phyloP scores from a whole-genome alignment of 1,140 invertebrate species.

The Euglossa dilemma region DNA sequence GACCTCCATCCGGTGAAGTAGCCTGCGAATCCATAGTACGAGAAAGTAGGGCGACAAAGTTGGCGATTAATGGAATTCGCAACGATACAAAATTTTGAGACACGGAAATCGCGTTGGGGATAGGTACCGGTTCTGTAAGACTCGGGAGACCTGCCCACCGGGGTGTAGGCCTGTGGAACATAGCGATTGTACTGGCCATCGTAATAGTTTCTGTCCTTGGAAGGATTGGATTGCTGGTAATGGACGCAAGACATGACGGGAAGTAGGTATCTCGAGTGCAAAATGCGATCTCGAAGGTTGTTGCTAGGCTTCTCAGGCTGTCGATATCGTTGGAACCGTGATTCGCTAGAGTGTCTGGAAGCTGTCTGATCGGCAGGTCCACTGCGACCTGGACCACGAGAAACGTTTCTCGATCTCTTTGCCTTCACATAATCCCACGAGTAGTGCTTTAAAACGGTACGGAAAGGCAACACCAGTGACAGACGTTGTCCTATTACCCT shows the following conservation, averaged over 20 bases:
- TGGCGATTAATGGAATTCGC: too few relatives aligned
- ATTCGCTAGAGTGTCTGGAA: neutral
- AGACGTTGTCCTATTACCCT: neutral
- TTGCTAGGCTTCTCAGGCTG: neutral
- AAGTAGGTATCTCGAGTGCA: neutral
- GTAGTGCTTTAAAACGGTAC: neutral
- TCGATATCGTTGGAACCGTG: neutral
- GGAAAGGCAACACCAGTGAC: slow-evolving; percentile 4
- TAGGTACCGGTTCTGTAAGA: neutral
- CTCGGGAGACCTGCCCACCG: neutral
- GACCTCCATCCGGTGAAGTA: slow-evolving; percentile 19
- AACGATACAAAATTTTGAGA: too few relatives aligned
- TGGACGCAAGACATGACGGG: slow-evolving; percentile 47
- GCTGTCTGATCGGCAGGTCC: slow-evolving; percentile 21
- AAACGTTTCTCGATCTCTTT: neutral
- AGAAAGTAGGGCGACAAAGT: too few relatives aligned
- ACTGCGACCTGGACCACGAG: slow-evolving; percentile 19
- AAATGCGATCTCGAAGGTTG: neutral
- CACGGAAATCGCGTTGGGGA: too few relatives aligned
- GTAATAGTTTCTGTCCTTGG: slow-evolving; percentile 27
- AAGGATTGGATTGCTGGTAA: slow-evolving; percentile 29
- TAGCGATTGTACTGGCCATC: slow-evolving; percentile 10
- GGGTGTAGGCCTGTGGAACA: neutral
- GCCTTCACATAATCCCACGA: slow-evolving; percentile 37
- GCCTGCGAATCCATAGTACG: neutral